Percentiles rank a stretch among this genome's conserved stretches.
These are phyloP conservation scores for Orthosia gracilis DNA, from an alignment of 2,888 invertebrate species.

Conservation along the genomic window DNA sequence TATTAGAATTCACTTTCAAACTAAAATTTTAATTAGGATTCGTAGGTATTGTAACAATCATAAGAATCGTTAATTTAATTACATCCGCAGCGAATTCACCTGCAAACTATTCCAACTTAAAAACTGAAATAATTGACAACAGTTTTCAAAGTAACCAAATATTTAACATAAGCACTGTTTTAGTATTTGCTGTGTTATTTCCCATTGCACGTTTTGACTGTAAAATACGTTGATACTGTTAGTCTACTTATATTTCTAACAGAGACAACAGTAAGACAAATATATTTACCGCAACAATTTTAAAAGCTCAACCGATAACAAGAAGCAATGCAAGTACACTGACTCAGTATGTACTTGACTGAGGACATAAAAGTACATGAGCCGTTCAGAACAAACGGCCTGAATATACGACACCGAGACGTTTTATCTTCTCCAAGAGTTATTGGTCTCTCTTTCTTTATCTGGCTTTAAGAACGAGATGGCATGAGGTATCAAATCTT, in stretches of 20 bases:
- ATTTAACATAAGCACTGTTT: too few relatives aligned
- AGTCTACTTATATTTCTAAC: constrained; percentile 24
- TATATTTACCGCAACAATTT: constrained; percentile 45
- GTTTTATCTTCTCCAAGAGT: constrained; percentile 65
- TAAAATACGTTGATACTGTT: neutral
- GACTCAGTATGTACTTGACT: constrained; percentile 67
- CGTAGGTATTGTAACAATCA: too few relatives aligned
- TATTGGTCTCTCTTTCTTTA: constrained; percentile 61
- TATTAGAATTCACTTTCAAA: too few relatives aligned
- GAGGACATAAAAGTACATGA: constrained; percentile 69
- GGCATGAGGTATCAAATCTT: constrained; percentile 56
- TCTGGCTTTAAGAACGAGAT: constrained; percentile 46
- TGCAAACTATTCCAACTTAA: too few relatives aligned
- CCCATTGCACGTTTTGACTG: neutral
- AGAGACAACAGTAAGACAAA: constrained; percentile 44
- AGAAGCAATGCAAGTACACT: constrained; percentile 56
- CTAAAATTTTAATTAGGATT: too few relatives aligned
- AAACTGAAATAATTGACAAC: too few relatives aligned
- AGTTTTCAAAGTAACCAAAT: too few relatives aligned
- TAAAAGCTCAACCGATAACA: constrained; percentile 63
- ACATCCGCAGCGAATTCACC: too few relatives aligned
- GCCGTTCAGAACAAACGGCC: constrained; percentile 68
- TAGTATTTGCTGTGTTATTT: neutral
- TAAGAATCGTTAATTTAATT: too few relatives aligned
- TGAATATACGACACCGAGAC: constrained; percentile 66